Evolutionary conservation across 2,797 vertebrate species (phyloP).

Genomic region (Sebastes taczanowskii): DNA sequence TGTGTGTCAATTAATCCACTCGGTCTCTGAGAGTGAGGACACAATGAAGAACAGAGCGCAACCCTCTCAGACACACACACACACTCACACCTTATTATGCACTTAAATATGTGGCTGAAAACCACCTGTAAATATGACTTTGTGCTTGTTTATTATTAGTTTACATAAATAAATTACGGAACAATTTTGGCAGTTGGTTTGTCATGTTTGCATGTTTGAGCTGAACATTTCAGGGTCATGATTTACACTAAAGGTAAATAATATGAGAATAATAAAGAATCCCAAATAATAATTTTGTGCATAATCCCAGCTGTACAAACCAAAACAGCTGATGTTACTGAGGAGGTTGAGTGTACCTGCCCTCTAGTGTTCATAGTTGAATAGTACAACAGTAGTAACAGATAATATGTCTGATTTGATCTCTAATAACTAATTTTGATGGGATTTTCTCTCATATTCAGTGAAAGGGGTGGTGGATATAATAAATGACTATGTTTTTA

Average conservation of each 20-base stretch:
- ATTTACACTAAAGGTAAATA: not conserved
- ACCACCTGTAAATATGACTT: not conserved
- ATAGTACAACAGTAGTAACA: constrained; percentile 5
- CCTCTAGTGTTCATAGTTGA: constrained; percentile 44
- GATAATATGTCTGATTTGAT: not conserved
- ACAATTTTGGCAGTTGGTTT: not conserved
- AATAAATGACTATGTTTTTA: not conserved
- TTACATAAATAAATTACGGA: not conserved
- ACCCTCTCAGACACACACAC: not conserved
- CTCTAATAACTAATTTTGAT: not conserved
- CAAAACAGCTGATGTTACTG: not conserved
- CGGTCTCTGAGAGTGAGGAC: not conserved
- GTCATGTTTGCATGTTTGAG: not conserved
- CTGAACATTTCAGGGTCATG: not conserved
- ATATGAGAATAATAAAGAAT: not conserved
- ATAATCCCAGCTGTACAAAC: not conserved
- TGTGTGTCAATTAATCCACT: constrained; percentile 22
- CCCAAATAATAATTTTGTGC: not conserved
- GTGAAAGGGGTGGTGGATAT: not conserved
- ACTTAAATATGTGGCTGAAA: not conserved
- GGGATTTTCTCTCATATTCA: not conserved
- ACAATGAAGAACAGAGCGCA: not conserved
- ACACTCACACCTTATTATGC: not conserved
- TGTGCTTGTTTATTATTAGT: not conserved
- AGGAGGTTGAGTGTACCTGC: constrained; percentile 11